Evolutionary conservation across 1,140 invertebrate species (phyloP), one percentile per base, ranked within the genome.

Genomic region (Charaxes varanes): DNA sequence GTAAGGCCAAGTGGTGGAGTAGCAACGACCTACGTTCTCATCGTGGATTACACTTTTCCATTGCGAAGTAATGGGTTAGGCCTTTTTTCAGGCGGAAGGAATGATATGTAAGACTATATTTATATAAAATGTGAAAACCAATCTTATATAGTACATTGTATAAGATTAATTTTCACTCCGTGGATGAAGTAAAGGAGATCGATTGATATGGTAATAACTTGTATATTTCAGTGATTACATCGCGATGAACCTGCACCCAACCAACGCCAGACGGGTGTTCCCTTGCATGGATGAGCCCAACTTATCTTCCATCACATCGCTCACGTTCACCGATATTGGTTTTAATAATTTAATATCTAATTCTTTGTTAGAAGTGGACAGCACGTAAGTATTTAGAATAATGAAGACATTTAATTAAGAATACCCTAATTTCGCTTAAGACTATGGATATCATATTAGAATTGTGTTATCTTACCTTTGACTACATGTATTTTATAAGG

Each of bases 271-370:
- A 21, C 86, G 89, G 21, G 92, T 94, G 0, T 97, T 97, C 58
- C 96, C 96, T 0, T 97, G 94, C 70, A 94, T 96, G 66, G 96
- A 97, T 69, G 96, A 97, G 59, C 94, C 94, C 0, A 88, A 55
- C 6, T 50, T 62, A 44, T 23, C 37, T 1, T 41, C 76, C 0
- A 53, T 26, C 1, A 60, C 71, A 4, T 48, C 51, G 0, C 69
- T 82, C 12, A 66, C 58, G 3, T 67, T 78, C 28, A 60, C 64
- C 16, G 41, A 55, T 15, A 24, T 74, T 1, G 51, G 48, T 0
- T 77, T 62, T 24, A 44, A 31, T n/a, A 40, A 59, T 17, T 24
- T 81, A 3, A 10, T 69, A 4, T 19, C 61, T 0, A 82, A 79
- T 50, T 65, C 73, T 5, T 13, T 37, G 13, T 18, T 54, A 3